Evolutionary conservation across 2,797 vertebrate species (phyloP), one percentile per base, ranked within the genome.

Genomic region (Coregonus suidteri): DNA sequence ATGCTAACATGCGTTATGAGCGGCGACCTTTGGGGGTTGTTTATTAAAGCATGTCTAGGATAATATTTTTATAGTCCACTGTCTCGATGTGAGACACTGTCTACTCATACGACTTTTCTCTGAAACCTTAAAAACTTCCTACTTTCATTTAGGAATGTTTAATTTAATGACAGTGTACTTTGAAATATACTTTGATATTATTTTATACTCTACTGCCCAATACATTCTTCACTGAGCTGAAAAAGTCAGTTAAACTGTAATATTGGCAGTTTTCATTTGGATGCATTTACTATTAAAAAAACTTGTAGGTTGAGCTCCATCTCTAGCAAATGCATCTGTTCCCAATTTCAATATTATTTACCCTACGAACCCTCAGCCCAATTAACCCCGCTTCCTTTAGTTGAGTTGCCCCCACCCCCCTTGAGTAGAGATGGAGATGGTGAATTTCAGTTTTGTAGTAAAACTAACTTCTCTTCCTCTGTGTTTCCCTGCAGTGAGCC

Each of bases 401-500:
- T 67, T 67, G 65, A 67, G 59, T 25, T 64, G 20, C 3, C 41
- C 20, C 59, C 16, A 5, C 15, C 6, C 14, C 14, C 31, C 31
- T 2, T 5, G 15, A 68, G 66, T 68, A 4, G 30, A 14, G 13
- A 34, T 41, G 47, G 47, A 20, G 34, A 20, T 2, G 1, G 41
- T 13, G 9, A 13, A 47, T 18, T 66, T 25, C 18, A 73, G 41
- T 47, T 47, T 41, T 47, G 41, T 9, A 47, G 41, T 9, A 13
- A 9, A 68, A 68, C 75, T 88, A 54, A 87, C 68, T 64, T 54
- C 75, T 3, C n/a, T 53, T 6, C 81, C 75, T 67, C 15, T 47
- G 41, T 79, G 0, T 90, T 25, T 83, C 75, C 41, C 70, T 79
- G 83, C 92, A 95, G 95, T 95, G 92, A 95, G 89, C 81, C 84